Conservation (phyloP, 2,888 invertebrate species). For the Macaria notata region DNA sequence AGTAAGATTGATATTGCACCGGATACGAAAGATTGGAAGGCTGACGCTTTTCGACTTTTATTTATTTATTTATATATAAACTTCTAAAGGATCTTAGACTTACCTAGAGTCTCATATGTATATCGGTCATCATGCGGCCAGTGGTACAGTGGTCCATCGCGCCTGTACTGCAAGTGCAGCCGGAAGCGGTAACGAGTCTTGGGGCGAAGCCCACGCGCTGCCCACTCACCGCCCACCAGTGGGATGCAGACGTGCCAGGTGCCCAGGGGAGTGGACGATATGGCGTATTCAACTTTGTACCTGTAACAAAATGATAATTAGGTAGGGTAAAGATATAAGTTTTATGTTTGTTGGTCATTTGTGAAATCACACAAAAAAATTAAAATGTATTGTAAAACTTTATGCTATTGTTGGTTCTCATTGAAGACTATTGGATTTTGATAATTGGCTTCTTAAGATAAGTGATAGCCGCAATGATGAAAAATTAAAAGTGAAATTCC, state of each 20-base stretch:
- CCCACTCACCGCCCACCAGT: conserved; percentile 53
- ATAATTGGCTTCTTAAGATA: no score
- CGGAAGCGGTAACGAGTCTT: conserved; percentile 90
- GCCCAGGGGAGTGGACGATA: conserved; percentile 69
- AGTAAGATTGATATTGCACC: no score
- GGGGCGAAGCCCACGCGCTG: conserved; percentile 82
- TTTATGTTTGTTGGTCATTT: no score
- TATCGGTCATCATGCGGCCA: conserved; percentile 89
- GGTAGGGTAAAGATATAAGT: neutral
- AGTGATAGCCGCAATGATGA: no score
- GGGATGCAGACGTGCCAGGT: conserved; percentile 51
- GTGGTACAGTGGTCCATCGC: conserved; percentile 80
- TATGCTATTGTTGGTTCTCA: no score
- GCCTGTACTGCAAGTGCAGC: conserved; percentile 84
- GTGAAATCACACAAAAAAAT: no score
- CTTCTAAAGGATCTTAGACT: conserved; percentile 22
- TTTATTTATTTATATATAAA: no score
- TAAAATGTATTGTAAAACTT: no score
- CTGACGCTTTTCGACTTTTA: no score
- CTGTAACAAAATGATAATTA: conserved; percentile 36
- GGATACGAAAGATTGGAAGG: no score
- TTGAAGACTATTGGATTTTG: no score
- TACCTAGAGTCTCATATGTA: conserved; percentile 89
- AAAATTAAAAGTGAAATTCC: no score
- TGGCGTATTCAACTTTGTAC: conserved; percentile 67